Conservation (phyloP, 2,797 vertebrate species). For the Muscicapa comitata region DNA sequence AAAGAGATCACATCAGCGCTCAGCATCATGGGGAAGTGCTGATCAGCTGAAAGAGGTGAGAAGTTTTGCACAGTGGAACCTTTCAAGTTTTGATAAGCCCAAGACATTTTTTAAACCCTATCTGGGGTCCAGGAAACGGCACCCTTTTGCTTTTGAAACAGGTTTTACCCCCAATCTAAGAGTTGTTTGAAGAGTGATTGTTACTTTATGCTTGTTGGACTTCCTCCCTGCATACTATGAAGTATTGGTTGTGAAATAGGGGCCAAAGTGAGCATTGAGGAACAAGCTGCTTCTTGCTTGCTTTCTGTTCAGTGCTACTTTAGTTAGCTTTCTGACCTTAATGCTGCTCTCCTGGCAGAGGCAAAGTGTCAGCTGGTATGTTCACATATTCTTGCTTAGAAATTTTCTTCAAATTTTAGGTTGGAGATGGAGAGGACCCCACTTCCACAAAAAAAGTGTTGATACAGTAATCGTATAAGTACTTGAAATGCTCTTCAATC, state of each 20-base stretch:
- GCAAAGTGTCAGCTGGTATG: background rate
- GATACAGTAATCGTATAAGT: background rate
- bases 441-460: background rate
- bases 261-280: background rate
- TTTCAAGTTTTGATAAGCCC: background rate
- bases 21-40: slow-evolving; percentile 93
- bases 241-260: background rate
- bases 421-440: background rate
- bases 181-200: background rate
- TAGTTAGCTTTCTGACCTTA: background rate
- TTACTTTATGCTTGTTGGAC: background rate
- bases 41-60: slow-evolving; percentile 96
- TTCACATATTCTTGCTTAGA: background rate
- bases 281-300: background rate
- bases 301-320: background rate
- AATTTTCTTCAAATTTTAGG: background rate
- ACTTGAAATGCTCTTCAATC: background rate
- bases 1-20: slow-evolving; percentile 90
- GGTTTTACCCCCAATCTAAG: background rate
- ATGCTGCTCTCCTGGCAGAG: background rate
- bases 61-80: background rate
- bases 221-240: background rate
- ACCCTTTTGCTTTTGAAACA: background rate
- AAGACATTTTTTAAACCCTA: background rate
- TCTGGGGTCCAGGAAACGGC: background rate